These are phyloP conservation scores for Benitochromis conjunctus DNA, from an alignment of 2,113 vertebrate genomes.

Conservation along the genomic window DNA sequence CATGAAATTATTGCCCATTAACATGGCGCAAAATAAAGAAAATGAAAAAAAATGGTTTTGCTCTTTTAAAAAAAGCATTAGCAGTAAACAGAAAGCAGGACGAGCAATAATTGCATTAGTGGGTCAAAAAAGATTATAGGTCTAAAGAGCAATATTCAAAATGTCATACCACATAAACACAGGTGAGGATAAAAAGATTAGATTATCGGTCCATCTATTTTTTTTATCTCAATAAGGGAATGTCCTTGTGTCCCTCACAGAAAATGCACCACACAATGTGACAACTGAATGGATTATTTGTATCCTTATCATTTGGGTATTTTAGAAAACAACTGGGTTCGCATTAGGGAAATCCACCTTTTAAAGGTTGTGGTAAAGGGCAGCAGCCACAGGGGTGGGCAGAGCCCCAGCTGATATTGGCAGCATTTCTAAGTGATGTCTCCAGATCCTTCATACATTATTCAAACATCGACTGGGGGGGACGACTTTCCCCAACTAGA, in stretches of 20 bases:
- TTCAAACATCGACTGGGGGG: constrained; percentile 56
- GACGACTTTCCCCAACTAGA: constrained; percentile 45
- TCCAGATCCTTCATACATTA: constrained; percentile 71
- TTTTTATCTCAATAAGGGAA: not conserved
- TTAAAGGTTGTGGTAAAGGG: constrained; percentile 72
- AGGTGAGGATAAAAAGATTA: not conserved
- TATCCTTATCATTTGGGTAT: constrained; percentile 5
- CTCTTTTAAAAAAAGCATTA: not conserved
- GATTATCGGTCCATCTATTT: not conserved
- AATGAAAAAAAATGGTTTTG: not conserved
- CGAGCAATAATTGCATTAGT: not conserved
- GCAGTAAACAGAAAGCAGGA: not conserved
- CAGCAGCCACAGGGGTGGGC: constrained; percentile 55
- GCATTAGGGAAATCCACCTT: constrained; percentile 55
- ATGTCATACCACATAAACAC: not conserved
- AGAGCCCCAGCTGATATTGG: constrained; percentile 62
- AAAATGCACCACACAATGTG: not conserved
- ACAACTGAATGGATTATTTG: not conserved
- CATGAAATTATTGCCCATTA: not conserved
- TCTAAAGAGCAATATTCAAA: not conserved
- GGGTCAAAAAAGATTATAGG: not conserved
- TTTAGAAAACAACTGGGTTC: constrained; percentile 39
- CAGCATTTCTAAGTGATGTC: constrained; percentile 73
- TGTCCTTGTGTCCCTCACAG: not conserved
- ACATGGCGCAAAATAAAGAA: not conserved